phyloP scores from a whole-genome alignment of 2,113 vertebrate species.

The Syngnathus floridae region DNA sequence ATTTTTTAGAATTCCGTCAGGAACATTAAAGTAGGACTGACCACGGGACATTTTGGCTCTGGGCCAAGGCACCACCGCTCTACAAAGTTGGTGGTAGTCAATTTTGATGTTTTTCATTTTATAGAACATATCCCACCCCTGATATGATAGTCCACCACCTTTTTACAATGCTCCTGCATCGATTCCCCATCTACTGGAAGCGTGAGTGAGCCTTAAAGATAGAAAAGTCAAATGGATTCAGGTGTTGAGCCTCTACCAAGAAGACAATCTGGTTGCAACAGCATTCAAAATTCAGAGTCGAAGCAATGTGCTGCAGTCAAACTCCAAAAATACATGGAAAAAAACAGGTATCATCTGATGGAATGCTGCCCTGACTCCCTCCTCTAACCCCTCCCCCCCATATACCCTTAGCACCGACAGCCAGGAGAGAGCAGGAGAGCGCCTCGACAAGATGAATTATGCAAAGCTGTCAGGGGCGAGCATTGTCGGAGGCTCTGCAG shows the following conservation, averaged over 20 bases:
- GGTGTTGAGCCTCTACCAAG: constrained; percentile 27
- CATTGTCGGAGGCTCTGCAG: constrained; percentile 73
- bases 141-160: background rate
- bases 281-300: constrained; percentile 52
- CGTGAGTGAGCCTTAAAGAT: background rate
- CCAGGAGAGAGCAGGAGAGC: constrained; percentile 31
- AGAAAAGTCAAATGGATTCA: background rate
- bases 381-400: constrained; percentile 57
- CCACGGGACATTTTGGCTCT: too few relatives aligned
- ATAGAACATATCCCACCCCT: background rate
- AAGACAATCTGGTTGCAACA: constrained; percentile 57
- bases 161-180: too few relatives aligned
- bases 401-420: constrained; percentile 25
- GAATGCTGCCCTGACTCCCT: constrained; percentile 69
- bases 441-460: constrained; percentile 81
- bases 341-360: constrained; percentile 77
- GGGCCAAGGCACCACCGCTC: background rate
- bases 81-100: background rate
- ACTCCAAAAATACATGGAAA: constrained; percentile 31
- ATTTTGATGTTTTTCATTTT: background rate
- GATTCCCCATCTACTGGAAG: background rate
- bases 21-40: too few relatives aligned
- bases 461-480: constrained; percentile 81
- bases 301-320: constrained; percentile 69
- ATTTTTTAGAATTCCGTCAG: too few relatives aligned